A percentile compares a stretch with the other conserved stretches of the same genome.
Evolutionary conservation across 2,113 vertebrate genomes (phyloP).

Genomic region (Epinephelus moara): DNA sequence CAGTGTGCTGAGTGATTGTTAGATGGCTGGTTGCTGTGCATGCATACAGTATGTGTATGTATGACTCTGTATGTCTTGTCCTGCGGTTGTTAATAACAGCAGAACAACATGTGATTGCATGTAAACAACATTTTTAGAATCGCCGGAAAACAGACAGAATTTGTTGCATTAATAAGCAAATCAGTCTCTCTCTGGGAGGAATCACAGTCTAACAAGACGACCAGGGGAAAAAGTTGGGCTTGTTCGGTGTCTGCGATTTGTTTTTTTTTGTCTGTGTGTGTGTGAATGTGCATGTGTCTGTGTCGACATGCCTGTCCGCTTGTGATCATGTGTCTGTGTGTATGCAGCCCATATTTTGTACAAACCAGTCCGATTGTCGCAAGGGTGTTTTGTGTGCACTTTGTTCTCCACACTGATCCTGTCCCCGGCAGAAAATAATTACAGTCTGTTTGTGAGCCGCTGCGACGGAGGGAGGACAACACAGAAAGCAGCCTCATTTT

Average conservation of each 20-base stretch:
- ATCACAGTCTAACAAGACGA: conserved; percentile 79
- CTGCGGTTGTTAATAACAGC: conserved; percentile 51
- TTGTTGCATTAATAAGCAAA: conserved; percentile 82
- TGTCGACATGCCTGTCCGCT: conserved; percentile 41
- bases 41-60: conserved; percentile 41
- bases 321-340: conserved; percentile 54
- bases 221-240: conserved; percentile 62
- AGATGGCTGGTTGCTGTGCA: conserved; percentile 65
- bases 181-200: conserved; percentile 66
- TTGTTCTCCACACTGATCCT: conserved; percentile 83
- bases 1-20: conserved; percentile 80
- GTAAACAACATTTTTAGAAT: conserved; percentile 69
- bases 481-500: conserved; percentile 76
- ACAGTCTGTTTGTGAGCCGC: conserved; percentile 76
- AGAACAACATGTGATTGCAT: conserved; percentile 58
- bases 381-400: conserved; percentile 80
- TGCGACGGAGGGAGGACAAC: conserved; percentile 76
- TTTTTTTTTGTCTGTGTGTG: conserved; percentile 31
- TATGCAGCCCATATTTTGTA: conserved; percentile 68
- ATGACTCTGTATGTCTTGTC: conserved; percentile 31
- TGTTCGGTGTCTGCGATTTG: conserved; percentile 22
- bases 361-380: conserved; percentile 76
- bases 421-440: conserved; percentile 84
- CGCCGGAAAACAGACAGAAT: conserved; percentile 63
- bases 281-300: conserved; percentile 10